Percentiles rank a stretch among this genome's conserved stretches.
phyloP scores from a whole-genome alignment of 1,140 invertebrate genomes.

The Harlomillsia oculata region DNA sequence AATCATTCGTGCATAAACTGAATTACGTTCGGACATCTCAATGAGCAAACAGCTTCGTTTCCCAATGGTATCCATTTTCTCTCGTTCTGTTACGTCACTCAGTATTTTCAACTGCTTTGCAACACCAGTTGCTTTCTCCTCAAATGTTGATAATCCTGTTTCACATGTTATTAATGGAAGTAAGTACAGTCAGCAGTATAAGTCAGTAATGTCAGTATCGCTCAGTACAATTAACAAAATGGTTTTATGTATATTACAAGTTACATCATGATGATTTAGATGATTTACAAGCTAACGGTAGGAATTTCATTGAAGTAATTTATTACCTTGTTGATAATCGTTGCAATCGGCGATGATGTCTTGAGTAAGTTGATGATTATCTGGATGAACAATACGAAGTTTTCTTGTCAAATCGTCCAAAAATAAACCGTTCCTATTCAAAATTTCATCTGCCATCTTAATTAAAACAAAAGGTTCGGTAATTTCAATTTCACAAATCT shows the following conservation, averaged over 20 bases:
- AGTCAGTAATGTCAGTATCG: neutral
- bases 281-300: neutral
- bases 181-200: neutral
- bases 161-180: neutral
- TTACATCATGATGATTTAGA: neutral
- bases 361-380: slow-evolving; percentile 29
- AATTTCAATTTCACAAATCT: neutral
- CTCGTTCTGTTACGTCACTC: slow-evolving; percentile 10
- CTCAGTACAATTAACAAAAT: neutral
- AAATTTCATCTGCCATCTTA: slow-evolving; percentile 24
- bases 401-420: slow-evolving; percentile 29
- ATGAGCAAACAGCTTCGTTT: slow-evolving; percentile 22
- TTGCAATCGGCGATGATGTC: slow-evolving; percentile 24
- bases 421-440: slow-evolving; percentile 24
- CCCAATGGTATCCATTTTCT: slow-evolving; percentile 24
- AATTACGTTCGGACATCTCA: slow-evolving; percentile 19
- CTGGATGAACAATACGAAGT: slow-evolving; percentile 29
- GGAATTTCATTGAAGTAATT: neutral
- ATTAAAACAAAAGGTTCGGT: neutral
- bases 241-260: neutral
- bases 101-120: slow-evolving; percentile 11
- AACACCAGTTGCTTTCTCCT: slow-evolving; percentile 14
- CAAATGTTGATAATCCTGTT: slow-evolving; percentile 16
- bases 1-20: slow-evolving; percentile 18
- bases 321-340: slow-evolving; percentile 27